phyloP scores from a whole-genome alignment of 2,888 invertebrate genomes.

The Agonopterix arenella region DNA sequence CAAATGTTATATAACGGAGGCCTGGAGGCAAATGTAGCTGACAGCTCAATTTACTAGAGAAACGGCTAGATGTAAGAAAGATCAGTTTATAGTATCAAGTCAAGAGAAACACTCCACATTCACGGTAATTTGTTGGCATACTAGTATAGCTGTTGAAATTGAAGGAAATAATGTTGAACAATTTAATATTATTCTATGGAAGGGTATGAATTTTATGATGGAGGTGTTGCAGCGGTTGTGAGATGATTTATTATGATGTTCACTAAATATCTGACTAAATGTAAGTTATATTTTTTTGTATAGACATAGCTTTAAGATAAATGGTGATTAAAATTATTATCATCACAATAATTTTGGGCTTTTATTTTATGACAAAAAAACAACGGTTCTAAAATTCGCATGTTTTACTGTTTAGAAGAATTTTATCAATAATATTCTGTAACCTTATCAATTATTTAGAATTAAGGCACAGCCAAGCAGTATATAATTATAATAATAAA shows the following conservation, averaged over 20 bases:
- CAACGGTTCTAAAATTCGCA: too few relatives aligned
- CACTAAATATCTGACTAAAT: constrained; percentile 73
- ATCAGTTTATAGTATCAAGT: too few relatives aligned
- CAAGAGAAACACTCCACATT: constrained; percentile 15
- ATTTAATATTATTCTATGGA: constrained; percentile 54
- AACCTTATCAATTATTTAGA: too few relatives aligned
- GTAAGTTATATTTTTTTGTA: constrained; percentile 75
- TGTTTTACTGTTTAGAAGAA: too few relatives aligned
- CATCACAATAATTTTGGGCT: constrained; percentile 39
- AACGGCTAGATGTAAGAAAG: constrained; percentile 1
- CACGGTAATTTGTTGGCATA: constrained; percentile 31
- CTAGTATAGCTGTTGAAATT: constrained; percentile 41
- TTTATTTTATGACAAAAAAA: constrained; percentile 11
- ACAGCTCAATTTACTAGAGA: constrained; percentile 36
- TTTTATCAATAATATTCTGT: too few relatives aligned
- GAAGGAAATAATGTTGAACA: constrained; percentile 44
- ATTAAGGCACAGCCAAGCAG: too few relatives aligned
- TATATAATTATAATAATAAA: too few relatives aligned
- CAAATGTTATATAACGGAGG: not conserved
- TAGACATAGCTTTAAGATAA: constrained; percentile 68
- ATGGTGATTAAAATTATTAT: constrained; percentile 66
- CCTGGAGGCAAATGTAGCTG: not conserved
- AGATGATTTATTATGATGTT: constrained; percentile 74
- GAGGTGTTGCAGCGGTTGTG: constrained; percentile 74
- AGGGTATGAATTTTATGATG: constrained; percentile 57